A percentile compares a stretch with the other conserved stretches of the same genome.
Conservation (phyloP, 2,888 invertebrate species). For the Sclerodermus sp. region DNA sequence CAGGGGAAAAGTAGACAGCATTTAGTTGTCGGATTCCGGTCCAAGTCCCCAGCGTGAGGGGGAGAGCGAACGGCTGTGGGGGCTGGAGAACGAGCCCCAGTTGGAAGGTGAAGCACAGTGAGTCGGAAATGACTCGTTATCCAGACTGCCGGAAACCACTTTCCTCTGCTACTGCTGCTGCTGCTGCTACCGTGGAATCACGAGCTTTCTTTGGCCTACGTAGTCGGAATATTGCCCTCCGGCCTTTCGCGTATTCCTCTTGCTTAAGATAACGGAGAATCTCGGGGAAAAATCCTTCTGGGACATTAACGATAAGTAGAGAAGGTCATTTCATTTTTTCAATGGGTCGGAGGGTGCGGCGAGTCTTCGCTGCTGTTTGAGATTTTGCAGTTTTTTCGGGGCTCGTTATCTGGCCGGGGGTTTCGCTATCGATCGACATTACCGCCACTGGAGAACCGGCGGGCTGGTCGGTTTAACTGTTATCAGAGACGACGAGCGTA, state of each 20-base stretch:
- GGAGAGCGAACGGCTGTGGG: too few species aligned
- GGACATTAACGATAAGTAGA: not conserved
- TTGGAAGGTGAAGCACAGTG: constrained; percentile 16
- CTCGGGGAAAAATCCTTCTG: not conserved
- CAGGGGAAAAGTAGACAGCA: too few species aligned
- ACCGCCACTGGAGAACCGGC: not conserved
- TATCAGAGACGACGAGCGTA: not conserved
- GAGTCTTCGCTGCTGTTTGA: too few species aligned
- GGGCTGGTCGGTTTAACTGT: not conserved
- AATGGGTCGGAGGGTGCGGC: too few species aligned
- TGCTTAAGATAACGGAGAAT: not conserved
- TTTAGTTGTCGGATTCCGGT: too few species aligned
- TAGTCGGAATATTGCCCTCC: too few species aligned
- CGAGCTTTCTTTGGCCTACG: too few species aligned
- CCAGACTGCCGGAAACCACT: constrained; percentile 48
- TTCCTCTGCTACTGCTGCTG: constrained; percentile 26
- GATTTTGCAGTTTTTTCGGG: not conserved
- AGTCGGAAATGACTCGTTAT: constrained; percentile 52
- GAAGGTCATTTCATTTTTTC: too few species aligned
- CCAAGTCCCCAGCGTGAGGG: too few species aligned
- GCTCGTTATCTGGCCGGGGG: not conserved
- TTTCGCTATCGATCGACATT: not conserved
- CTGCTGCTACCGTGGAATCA: constrained; percentile 3
- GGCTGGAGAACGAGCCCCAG: not conserved
- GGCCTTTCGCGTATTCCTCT: too few species aligned